Conservation (phyloP, 1,140 invertebrate species). For the Bicyclus anynana region DNA sequence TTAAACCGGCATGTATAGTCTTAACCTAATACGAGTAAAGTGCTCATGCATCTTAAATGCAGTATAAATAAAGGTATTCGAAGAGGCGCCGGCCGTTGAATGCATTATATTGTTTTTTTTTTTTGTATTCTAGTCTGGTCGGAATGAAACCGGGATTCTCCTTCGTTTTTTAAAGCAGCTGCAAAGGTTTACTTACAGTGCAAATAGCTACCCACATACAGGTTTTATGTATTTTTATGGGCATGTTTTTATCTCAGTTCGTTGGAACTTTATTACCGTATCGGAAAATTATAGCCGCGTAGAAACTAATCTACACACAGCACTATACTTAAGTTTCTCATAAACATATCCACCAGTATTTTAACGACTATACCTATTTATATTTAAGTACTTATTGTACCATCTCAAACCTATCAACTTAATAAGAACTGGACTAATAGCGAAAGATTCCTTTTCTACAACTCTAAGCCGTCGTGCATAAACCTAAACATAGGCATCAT, state of each 20-base stretch:
- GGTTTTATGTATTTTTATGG: conserved; percentile 15
- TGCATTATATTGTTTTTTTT: conserved; percentile 25
- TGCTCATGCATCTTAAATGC: conserved; percentile 13
- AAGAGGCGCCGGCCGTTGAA: conserved; percentile 16
- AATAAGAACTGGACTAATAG: too few species aligned
- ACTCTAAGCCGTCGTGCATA: too few species aligned
- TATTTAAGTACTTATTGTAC: too few species aligned
- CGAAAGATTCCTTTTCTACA: too few species aligned
- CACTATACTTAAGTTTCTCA: neutral
- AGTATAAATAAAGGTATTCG: conserved; percentile 17
- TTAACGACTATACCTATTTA: too few species aligned
- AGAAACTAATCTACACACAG: neutral
- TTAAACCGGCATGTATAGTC: conserved; percentile 5
- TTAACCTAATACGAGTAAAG: neutral
- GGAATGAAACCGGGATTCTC: conserved; percentile 1
- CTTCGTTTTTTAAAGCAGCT: conserved; percentile 10
- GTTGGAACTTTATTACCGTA: conserved; percentile 9
- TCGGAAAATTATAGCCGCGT: neutral
- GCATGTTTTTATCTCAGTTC: conserved; percentile 16
- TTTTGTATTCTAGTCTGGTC: conserved; percentile 12
- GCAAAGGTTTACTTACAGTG: neutral
- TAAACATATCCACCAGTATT: neutral
- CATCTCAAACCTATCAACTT: too few species aligned
- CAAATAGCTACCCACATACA: neutral
- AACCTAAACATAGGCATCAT: too few species aligned